A percentile compares a stretch with the other conserved stretches of the same genome.
These are phyloP conservation scores for Adelges cooleyi DNA, from an alignment of 1,140 invertebrate genomes.

Conservation along the genomic window DNA sequence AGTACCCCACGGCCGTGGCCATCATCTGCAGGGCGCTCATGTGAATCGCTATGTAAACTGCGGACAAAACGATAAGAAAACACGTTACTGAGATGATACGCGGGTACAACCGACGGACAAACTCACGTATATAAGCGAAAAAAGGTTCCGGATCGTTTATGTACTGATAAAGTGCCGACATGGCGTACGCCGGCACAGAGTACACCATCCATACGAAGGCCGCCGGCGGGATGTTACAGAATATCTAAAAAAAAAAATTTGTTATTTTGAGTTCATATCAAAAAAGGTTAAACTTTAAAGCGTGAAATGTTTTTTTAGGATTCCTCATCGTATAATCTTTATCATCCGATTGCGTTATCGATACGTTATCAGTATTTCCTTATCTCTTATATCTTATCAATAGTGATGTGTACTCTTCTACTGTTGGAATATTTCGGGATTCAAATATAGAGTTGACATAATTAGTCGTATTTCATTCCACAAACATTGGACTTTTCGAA, in stretches of 20 bases:
- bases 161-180: conserved; percentile 65
- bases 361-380: too few species aligned
- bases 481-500: too few species aligned
- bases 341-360: too few species aligned
- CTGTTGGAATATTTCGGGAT: too few species aligned
- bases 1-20: conserved; percentile 53
- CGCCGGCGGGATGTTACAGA: conserved; percentile 46
- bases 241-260: conserved; percentile 28
- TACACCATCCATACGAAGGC: conserved; percentile 64
- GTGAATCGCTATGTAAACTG: conserved; percentile 67
- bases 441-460: too few species aligned
- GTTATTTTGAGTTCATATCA: not conserved
- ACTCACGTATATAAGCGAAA: conserved; percentile 58
- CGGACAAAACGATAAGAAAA: conserved; percentile 30
- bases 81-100: not conserved
- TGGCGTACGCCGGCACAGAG: conserved; percentile 74
- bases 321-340: too few species aligned
- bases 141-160: conserved; percentile 53
- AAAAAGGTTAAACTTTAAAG: not conserved
- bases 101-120: too few species aligned
- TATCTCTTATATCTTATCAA: too few species aligned
- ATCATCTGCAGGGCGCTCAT: conserved; percentile 63
- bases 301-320: too few species aligned
- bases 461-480: too few species aligned
- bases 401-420: too few species aligned